Conservation (phyloP, 2,113 vertebrate species). For the Entosphenus tridentatus region DNA sequence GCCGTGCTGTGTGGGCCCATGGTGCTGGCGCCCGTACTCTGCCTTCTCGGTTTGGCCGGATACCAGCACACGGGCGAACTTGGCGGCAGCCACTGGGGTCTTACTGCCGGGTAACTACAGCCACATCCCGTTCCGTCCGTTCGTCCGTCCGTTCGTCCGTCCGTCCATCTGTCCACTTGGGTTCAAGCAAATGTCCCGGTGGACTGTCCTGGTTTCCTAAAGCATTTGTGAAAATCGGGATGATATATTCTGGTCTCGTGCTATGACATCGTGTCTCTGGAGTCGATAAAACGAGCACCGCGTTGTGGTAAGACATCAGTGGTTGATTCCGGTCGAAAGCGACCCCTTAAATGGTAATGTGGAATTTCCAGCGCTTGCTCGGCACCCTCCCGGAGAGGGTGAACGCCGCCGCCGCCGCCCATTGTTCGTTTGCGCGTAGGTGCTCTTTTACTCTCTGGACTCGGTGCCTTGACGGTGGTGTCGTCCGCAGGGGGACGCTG, state of each 20-base stretch:
- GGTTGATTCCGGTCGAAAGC: too few relatives aligned
- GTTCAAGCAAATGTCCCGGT: too few relatives aligned
- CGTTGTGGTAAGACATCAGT: not conserved
- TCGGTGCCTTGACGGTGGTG: not conserved
- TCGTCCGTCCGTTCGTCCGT: not conserved
- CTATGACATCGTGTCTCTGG: too few relatives aligned
- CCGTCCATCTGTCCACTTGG: not conserved
- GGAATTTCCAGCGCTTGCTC: not conserved
- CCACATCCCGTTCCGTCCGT: not conserved
- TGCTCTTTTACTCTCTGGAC: not conserved
- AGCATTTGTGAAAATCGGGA: too few relatives aligned
- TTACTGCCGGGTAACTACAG: conserved; percentile 32
- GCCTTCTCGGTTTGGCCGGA: conserved; percentile 36
- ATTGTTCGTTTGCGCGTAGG: not conserved
- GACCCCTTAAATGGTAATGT: not conserved
- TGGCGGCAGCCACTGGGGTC: conserved; percentile 39
- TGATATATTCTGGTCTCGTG: too few relatives aligned
- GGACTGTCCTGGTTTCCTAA: not conserved
- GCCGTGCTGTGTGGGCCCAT: conserved; percentile 28
- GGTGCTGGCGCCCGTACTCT: conserved; percentile 39
- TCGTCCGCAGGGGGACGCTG: conserved; percentile 26
- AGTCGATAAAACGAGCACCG: not conserved
- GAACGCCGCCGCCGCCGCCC: not conserved
- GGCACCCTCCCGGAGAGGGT: not conserved
- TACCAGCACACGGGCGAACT: conserved; percentile 41